Evolutionary conservation across 2,888 invertebrate species (phyloP), one percentile per base, ranked within the genome.

Genomic region (Leptinotarsa peninsularis): DNA sequence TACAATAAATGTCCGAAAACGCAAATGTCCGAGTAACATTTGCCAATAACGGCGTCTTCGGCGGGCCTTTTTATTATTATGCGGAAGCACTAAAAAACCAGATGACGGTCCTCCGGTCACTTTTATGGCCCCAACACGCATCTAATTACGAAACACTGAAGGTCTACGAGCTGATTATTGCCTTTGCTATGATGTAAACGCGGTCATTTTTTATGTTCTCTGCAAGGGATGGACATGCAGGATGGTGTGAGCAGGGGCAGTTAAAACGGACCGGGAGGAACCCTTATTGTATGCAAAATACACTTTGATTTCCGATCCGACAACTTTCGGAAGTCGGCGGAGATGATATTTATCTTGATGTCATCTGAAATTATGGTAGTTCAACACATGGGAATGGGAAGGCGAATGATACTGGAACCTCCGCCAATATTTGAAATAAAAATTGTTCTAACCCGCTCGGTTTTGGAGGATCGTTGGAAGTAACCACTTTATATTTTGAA

Each of bases 51-150:
- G 86, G 88, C 88, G 85, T 85, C 86, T 84, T 82, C 86, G 86
- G 85, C 86, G 82, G 82, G 85, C 84, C 84, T 92, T 92, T 73
- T 92, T 92, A 92, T 92, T 92, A 92, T 90, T 91, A 92, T 92
- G 88, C 89, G 88, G 89, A 88, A 88, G 88, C 88, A 86, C 85
- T 89, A 89, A 92, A 92, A 92, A 91, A 91, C 90, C 92, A 92
- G 91, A 91, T 91, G 88, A 91, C 89, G 86, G 83, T 79, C 82
- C 84, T 81, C 81, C 84, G 86, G 85, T 84, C 85, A 84, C 80
- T 85, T 87, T 87, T 87, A 86, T 87, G 84, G 83, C 73, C 78
- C 78, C 76, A 83, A 84, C 84, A 84, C 87, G 88, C 88, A 88
- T 88, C 87, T 88, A 88, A 88, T 88, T 88, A 88, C 85, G 85